Conservation (phyloP, 37 sponge, comb jelly and placozoan species). For the Aplysina aerophoba region DNA sequence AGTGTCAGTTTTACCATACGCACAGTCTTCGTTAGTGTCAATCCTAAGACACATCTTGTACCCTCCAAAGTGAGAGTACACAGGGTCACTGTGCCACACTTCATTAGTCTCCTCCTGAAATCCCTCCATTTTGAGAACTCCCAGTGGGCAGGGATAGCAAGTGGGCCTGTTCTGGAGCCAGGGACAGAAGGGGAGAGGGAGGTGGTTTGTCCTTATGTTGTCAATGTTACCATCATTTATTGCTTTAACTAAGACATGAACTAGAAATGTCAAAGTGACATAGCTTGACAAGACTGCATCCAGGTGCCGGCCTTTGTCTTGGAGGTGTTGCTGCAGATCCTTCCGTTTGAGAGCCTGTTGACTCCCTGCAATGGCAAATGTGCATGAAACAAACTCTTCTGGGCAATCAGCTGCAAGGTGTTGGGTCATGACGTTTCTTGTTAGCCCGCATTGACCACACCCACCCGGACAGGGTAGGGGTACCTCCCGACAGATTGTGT, state of each 20-base stretch:
- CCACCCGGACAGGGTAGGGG: constrained; percentile 35
- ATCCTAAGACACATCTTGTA: constrained; percentile 48
- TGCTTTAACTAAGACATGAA: too few species aligned
- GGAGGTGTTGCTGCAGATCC: too few species aligned
- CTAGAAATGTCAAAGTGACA: too few species aligned
- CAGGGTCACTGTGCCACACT: constrained; percentile 28
- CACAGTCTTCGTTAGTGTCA: constrained; percentile 29
- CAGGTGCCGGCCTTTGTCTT: too few species aligned
- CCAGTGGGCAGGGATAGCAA: neutral
- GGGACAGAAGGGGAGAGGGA: constrained; percentile 20
- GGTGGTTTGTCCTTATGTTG: too few species aligned
- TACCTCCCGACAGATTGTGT: constrained; percentile 7
- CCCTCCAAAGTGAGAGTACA: constrained; percentile 55
- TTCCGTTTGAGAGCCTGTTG: too few species aligned
- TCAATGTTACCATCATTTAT: too few species aligned
- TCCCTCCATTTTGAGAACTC: constrained; percentile 16
- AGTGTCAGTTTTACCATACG: neutral
- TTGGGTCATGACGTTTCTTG: neutral
- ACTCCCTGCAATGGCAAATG: constrained; percentile 58
- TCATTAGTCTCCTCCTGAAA: constrained; percentile 12
- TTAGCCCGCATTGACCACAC: neutral
- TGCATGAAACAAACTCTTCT: constrained; percentile 25
- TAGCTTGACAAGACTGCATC: too few species aligned
- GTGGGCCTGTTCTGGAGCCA: constrained; percentile 29
- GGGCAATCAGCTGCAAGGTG: constrained; percentile 29